Percentiles rank a stretch among this genome's conserved stretches.
phyloP scores from a whole-genome alignment of 2,113 vertebrate species.

The Dunckerocampus dactyliophorus region DNA sequence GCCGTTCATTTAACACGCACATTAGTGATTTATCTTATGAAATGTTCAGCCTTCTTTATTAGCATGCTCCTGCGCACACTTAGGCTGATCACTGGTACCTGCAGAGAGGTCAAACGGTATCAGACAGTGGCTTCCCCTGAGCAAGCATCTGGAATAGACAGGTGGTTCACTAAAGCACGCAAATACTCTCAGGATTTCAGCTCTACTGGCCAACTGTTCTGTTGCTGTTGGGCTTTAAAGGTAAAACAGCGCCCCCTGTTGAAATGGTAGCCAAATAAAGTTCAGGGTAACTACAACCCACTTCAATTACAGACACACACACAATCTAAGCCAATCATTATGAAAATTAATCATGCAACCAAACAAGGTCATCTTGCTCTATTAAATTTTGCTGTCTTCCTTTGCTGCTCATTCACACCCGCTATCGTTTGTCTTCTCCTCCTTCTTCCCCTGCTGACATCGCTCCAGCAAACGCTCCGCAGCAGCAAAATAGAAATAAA shows the following conservation, averaged over 20 bases:
- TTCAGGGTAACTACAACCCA: not conserved
- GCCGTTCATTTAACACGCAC: not conserved
- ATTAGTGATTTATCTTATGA: not conserved
- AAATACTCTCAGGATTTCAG: constrained; percentile 10
- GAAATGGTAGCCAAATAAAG: constrained; percentile 3
- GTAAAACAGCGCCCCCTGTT: constrained; percentile 41
- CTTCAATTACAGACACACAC: not conserved
- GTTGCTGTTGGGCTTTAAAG: constrained; percentile 13
- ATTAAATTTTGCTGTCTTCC: constrained; percentile 10
- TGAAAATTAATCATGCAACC: constrained; percentile 27
- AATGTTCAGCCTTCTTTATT: not conserved
- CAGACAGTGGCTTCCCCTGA: constrained; percentile 12
- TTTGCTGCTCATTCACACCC: constrained; percentile 8
- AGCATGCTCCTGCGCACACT: constrained; percentile 4
- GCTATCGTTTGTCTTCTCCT: constrained; percentile 5
- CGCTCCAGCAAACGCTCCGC: not conserved
- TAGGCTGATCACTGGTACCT: constrained; percentile 22
- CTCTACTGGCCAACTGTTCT: constrained; percentile 4
- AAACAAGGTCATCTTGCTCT: constrained; percentile 8
- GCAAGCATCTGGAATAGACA: constrained; percentile 32
- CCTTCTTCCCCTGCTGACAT: not conserved
- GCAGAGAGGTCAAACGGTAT: constrained; percentile 9
- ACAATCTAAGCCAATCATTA: not conserved
- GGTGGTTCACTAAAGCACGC: constrained; percentile 10
- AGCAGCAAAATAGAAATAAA: constrained; percentile 8